A percentile compares a stretch with the other conserved stretches of the same genome.
Evolutionary conservation across 2,888 invertebrate species (phyloP).

Genomic region (Drosophila melanosoma): DNA sequence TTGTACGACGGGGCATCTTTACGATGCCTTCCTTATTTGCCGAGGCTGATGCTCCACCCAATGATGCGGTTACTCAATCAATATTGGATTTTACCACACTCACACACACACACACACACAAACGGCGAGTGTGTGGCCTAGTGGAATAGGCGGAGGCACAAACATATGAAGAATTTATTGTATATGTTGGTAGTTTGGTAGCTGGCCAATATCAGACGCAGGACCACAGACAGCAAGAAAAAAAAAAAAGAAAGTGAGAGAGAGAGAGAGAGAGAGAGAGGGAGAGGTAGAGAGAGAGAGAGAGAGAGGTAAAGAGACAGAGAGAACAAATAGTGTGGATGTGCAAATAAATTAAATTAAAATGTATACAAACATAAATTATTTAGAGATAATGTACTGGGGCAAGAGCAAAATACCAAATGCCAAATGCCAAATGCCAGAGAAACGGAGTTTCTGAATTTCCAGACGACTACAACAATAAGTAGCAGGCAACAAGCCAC

Average conservation of each 20-base stretch:
- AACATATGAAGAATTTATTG: conserved; percentile 60
- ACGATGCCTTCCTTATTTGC: conserved; percentile 67
- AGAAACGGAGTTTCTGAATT: conserved; percentile 21
- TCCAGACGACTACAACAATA: conserved; percentile 58
- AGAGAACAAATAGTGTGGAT: conserved; percentile 64
- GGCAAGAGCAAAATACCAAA: conserved; percentile 11
- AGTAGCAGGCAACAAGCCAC: conserved; percentile 60
- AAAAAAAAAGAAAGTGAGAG: neutral
- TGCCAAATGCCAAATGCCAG: conserved; percentile 15
- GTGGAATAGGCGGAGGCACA: neutral
- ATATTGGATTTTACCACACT: conserved; percentile 67
- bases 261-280: neutral
- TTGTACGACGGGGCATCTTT: conserved; percentile 29
- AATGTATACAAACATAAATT: conserved; percentile 80
- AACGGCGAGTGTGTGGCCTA: neutral
- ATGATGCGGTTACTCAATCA: conserved; percentile 72
- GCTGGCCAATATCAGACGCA: conserved; percentile 49
- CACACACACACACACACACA: conserved; percentile 20
- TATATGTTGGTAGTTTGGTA: conserved; percentile 49
- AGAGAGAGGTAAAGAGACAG: neutral
- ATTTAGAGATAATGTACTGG: conserved; percentile 79
- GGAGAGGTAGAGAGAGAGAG: neutral
- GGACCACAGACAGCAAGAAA: conserved; percentile 17
- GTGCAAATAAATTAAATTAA: conserved; percentile 78
- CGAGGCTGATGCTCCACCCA: conserved; percentile 46